Base-by-base conservation (phyloP, 2,888 invertebrate species). In the Drosophila koepferae region DNA sequence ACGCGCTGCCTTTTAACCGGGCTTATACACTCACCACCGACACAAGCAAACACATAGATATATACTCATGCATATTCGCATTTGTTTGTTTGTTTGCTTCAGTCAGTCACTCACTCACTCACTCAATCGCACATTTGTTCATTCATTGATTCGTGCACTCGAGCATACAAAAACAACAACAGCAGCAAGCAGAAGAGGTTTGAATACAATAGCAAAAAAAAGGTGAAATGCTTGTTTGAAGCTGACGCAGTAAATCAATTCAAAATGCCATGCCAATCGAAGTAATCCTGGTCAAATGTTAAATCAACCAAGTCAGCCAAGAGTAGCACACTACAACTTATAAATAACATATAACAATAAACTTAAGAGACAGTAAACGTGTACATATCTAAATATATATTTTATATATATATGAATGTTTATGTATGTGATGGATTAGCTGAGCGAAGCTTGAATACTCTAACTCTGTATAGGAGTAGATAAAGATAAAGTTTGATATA, bases 161-260 rank as follows among this genome's bases (percentile, higher is more conserved):
- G 41, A 78, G 62, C 44, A 54, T 55, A 46, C 73, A 76, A 34
- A 31, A 34, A 23, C 40, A 43, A 59, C 43, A 59, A 38, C 53
- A 20, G 7, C 36, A 18, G 14, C 18, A 36, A 23, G 20, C 7
- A 41, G 28, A 48, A 44, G 31, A 58, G 16, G n/a, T 5, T 28
- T 72, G 43, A 65, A 49, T 28, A 81, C 84, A 81, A 86, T 80
- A 64, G 81, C 1, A 20, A 81, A 74, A 49, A 49, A 81, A 83
- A 83, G 86, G 82, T 77, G 86, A 83, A 86, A 86, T 88, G 74
- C 49, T 44, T 67, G 67, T 69, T 70, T 51, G 54, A 54, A 74
- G 65, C 75, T 66, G 81, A 71, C 75, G 75, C 75, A 59, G 76
- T 76, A 79, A 87, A 84, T 87, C 89, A 85, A 85, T 85, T 74